A percentile compares a stretch with the other conserved stretches of the same genome.
These are phyloP conservation scores for Actinia tenebrosa DNA, from an alignment of 64 coral and sea anemone genomes.

Conservation along the genomic window DNA sequence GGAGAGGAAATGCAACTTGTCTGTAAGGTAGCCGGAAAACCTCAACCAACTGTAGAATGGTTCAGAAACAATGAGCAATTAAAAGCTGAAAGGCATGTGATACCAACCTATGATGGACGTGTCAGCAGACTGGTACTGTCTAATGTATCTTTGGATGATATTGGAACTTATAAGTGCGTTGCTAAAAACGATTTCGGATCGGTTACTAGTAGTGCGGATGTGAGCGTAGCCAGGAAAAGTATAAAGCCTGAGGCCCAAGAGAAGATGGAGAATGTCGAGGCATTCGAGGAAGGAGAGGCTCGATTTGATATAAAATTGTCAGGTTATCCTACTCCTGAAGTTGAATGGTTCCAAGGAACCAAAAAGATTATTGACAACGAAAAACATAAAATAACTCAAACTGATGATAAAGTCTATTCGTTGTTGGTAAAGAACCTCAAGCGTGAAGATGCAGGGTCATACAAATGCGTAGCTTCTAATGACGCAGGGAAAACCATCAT, in stretches of 20 bases:
- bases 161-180: conserved; percentile 72
- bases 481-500: conserved; percentile 56
- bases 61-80: conserved; percentile 63
- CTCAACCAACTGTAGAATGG: conserved; percentile 72
- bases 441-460: conserved; percentile 59
- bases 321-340: conserved; percentile 61
- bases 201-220: conserved; percentile 9
- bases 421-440: conserved; percentile 41
- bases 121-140: conserved; percentile 35
- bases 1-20: conserved; percentile 49
- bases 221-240: conserved; percentile 33
- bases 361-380: conserved; percentile 45
- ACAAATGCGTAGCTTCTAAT: conserved; percentile 67
- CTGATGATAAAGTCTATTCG: conserved; percentile 28
- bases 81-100: conserved; percentile 52
- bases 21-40: conserved; percentile 45
- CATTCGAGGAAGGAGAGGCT: conserved; percentile 49
- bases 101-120: conserved; percentile 29
- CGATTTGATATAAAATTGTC: conserved; percentile 53
- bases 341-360: conserved; percentile 71
- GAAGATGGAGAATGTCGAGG: conserved; percentile 62
- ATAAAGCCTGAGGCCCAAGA: conserved; percentile 66
- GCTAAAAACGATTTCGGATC: conserved; percentile 53
- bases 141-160: conserved; percentile 35
- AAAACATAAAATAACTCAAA: conserved; percentile 17